These are phyloP conservation scores for Cataglyphis altisquamis DNA, from an alignment of 2,888 invertebrate species.

Conservation along the genomic window DNA sequence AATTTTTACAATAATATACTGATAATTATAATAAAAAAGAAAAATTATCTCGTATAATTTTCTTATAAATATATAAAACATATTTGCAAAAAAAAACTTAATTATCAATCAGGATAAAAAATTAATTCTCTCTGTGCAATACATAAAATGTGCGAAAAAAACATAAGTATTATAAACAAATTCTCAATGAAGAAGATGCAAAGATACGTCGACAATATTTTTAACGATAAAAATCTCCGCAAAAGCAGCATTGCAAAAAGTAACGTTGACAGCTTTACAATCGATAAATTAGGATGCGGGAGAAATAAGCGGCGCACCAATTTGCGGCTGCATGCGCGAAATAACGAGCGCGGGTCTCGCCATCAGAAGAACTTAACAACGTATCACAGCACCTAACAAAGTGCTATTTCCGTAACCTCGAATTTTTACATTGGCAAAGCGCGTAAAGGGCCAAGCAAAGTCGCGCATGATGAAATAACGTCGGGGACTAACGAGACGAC, in stretches of 20 bases:
- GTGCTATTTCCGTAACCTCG: constrained; percentile 13
- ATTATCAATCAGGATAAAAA: not conserved
- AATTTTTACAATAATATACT: not conserved
- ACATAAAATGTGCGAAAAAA: not conserved
- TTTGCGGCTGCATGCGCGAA: constrained; percentile 15
- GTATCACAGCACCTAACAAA: constrained; percentile 13
- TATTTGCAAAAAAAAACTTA: not conserved
- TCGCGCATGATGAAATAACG: constrained; percentile 40
- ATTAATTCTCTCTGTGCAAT: too few species aligned
- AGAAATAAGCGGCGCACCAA: constrained; percentile 18
- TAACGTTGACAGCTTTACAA: constrained; percentile 2
- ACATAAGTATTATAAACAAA: not conserved
- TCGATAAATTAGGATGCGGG: constrained; percentile 36
- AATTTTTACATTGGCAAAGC: constrained; percentile 32
- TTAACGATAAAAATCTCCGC: not conserved
- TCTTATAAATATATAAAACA: not conserved
- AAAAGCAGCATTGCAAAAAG: constrained; percentile 1
- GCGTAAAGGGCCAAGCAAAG: constrained; percentile 12
- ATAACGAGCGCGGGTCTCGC: constrained; percentile 20
- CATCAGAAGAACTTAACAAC: constrained; percentile 24
- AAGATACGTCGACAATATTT: not conserved
- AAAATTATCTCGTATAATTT: not conserved
- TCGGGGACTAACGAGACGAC: constrained; percentile 54
- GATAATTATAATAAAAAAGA: not conserved
- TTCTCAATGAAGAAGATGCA: not conserved